phyloP scores from a whole-genome alignment of 2,113 vertebrate genomes.

The Pangasianodon gigas region DNA sequence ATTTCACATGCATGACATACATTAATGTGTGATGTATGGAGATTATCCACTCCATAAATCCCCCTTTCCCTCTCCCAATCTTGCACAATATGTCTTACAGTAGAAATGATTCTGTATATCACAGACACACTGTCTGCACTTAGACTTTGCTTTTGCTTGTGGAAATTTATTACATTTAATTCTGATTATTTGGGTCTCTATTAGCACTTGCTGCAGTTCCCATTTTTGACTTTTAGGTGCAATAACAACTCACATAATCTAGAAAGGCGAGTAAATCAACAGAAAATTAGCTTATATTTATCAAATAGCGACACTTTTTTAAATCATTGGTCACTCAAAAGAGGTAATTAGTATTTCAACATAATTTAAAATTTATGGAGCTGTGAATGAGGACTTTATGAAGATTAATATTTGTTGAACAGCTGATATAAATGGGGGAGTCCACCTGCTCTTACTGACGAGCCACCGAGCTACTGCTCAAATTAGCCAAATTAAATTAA shows the following conservation, averaged over 20 bases:
- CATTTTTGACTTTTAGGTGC: not conserved
- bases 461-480: not conserved
- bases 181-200: not conserved
- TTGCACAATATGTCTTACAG: not conserved
- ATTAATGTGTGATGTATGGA: too few species aligned
- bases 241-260: not conserved
- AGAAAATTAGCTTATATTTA: not conserved
- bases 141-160: not conserved
- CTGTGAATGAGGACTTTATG: not conserved
- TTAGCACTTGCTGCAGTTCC: not conserved
- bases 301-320: not conserved
- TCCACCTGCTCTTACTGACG: not conserved
- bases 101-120: not conserved
- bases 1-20: too few species aligned
- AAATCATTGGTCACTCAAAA: not conserved
- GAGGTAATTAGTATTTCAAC: not conserved
- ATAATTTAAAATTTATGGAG: not conserved
- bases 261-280: not conserved
- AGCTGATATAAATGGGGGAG: not conserved
- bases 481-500: not conserved
- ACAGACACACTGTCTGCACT: not conserved
- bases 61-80: too few species aligned
- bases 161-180: not conserved
- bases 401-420: not conserved
- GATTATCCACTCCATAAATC: too few species aligned